A percentile compares a stretch with the other conserved stretches of the same genome.
Conservation (phyloP, 2,797 vertebrate species). For the Vipera latastei region DNA sequence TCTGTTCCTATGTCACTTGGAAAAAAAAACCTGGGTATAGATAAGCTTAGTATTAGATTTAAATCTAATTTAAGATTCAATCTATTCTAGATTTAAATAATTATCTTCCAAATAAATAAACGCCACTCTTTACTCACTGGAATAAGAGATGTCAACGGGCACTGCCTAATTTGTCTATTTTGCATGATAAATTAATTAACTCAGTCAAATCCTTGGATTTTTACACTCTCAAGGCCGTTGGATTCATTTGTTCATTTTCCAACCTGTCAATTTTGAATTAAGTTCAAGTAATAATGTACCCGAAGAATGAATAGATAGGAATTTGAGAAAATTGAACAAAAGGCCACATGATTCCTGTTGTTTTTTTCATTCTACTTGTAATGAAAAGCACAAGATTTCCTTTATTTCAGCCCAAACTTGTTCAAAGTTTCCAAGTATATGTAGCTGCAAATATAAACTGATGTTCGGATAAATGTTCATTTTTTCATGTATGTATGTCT, state of each 20-base stretch:
- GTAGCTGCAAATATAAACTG: neutral
- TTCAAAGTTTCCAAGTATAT: neutral
- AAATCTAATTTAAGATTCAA: neutral
- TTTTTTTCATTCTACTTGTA: neutral
- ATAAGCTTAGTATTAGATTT: neutral
- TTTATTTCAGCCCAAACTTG: neutral
- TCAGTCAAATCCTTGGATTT: slow-evolving; percentile 12
- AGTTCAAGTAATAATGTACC: neutral
- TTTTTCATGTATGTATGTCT: neutral
- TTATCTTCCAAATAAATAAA: neutral
- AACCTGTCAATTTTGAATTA: neutral
- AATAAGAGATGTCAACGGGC: neutral
- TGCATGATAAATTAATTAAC: neutral
- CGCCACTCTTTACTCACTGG: neutral
- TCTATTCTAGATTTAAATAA: neutral
- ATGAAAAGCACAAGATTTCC: neutral
- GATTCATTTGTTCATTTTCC: neutral
- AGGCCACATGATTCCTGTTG: neutral
- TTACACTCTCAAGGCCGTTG: neutral
- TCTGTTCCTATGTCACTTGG: neutral
- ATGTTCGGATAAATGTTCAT: neutral
- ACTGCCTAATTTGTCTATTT: neutral
- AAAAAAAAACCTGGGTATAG: neutral
- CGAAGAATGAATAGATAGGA: neutral
- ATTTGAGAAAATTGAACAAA: neutral